Percentiles rank a stretch among this genome's conserved stretches.
phyloP scores from a whole-genome alignment of 2,113 vertebrate species.

The Mionectes macconnelli region DNA sequence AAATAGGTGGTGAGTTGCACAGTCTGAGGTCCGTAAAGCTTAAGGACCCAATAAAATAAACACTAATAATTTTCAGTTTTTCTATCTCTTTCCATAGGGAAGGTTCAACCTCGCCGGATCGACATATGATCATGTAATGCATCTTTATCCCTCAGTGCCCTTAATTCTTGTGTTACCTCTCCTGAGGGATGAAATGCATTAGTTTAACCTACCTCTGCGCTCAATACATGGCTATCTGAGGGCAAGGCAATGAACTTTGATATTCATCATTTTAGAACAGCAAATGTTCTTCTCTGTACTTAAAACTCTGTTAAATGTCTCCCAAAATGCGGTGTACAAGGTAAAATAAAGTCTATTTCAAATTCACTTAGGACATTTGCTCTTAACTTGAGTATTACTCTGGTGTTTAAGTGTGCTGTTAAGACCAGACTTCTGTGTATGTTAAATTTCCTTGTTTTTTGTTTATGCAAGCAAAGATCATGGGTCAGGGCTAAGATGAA shows the following conservation, averaged over 20 bases:
- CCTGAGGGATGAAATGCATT: not conserved
- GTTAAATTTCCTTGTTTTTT: not conserved
- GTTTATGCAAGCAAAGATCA: not conserved
- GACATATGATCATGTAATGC: not conserved
- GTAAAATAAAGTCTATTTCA: not conserved
- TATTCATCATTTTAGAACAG: not conserved
- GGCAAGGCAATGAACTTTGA: not conserved
- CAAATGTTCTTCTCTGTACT: not conserved
- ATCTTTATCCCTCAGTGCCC: not conserved
- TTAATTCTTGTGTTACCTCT: not conserved
- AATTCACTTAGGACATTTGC: not conserved
- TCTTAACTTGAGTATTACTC: not conserved
- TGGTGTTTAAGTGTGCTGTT: not conserved
- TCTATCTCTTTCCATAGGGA: not conserved
- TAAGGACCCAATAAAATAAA: not conserved
- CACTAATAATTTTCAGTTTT: not conserved
- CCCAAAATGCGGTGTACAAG: not conserved
- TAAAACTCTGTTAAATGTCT: not conserved
- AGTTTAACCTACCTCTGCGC: not conserved
- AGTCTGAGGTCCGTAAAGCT: not conserved
- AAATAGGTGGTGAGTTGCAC: not conserved
- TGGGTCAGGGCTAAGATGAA: not conserved
- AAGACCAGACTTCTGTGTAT: not conserved
- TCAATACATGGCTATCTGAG: not conserved
- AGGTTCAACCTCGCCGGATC: not conserved